Percentiles rank a stretch among this genome's conserved stretches.
Conservation (phyloP, 2,888 invertebrate genomes). For the Rhorus exstirpatorius region DNA sequence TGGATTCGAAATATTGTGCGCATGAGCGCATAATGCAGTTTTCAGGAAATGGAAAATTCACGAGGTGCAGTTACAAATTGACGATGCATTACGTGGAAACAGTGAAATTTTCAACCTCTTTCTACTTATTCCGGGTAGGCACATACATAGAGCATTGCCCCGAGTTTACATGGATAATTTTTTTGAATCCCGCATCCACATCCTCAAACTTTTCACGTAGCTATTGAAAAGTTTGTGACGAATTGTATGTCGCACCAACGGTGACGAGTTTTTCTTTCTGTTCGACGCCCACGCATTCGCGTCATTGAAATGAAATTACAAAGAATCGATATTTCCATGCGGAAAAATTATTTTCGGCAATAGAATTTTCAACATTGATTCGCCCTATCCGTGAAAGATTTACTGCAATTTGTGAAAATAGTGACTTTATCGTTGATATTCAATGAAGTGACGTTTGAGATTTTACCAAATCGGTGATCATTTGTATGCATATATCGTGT, state of each 20-base stretch:
- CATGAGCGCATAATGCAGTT: slow-evolving; percentile 72
- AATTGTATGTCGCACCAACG: no score
- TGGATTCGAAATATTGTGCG: slow-evolving; percentile 54
- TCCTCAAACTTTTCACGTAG: neutral
- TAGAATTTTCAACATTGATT: slow-evolving; percentile 12
- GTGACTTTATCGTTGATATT: neutral
- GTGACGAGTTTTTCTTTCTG: no score
- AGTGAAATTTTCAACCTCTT: neutral
- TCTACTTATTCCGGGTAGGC: neutral
- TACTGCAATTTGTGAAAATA: neutral
- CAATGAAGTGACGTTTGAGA: neutral
- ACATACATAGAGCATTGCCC: slow-evolving; percentile 19
- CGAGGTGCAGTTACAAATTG: neutral
- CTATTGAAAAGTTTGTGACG: neutral
- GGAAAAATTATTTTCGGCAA: neutral
- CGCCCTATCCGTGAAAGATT: neutral
- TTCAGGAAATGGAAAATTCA: neutral
- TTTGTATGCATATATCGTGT: neutral
- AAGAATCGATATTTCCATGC: no score
- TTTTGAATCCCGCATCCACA: neutral
- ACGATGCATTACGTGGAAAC: no score
- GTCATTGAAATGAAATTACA: no score
- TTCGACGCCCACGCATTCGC: no score
- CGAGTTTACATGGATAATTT: neutral
- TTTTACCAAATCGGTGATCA: neutral